Evolutionary conservation across 2,113 vertebrate species (phyloP).

Genomic region (Leiothrix lutea): DNA sequence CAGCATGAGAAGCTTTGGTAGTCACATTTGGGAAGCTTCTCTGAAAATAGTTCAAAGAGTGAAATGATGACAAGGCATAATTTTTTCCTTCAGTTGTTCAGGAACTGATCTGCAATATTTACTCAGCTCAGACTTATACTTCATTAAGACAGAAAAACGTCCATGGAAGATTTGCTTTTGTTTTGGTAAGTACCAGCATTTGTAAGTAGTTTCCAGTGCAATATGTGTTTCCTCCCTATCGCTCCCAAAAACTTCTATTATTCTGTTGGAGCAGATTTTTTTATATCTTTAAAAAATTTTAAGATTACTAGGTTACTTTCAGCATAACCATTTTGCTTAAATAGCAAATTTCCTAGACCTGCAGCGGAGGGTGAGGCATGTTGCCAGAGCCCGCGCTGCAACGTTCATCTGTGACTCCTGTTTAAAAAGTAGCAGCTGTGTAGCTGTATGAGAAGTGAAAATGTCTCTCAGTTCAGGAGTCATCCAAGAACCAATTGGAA

Average conservation of each 20-base stretch:
- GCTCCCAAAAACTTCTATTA: not conserved
- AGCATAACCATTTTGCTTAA: slow-evolving; percentile 6
- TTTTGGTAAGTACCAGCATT: not conserved
- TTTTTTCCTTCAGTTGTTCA: not conserved
- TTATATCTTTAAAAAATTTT: not conserved
- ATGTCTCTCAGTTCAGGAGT: slow-evolving; percentile 46
- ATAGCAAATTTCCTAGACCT: slow-evolving; percentile 16
- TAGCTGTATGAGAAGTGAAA: not conserved
- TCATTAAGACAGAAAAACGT: not conserved
- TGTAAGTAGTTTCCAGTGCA: not conserved
- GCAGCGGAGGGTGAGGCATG: not conserved
- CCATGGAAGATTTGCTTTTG: not conserved
- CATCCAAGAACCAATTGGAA: slow-evolving; percentile 23
- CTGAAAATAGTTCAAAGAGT: not conserved
- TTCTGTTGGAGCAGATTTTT: not conserved
- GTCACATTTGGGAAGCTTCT: not conserved
- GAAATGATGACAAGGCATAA: not conserved
- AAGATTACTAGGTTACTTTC: not conserved
- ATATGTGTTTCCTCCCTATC: not conserved
- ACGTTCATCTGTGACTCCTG: not conserved
- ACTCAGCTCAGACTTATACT: not conserved
- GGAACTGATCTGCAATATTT: not conserved
- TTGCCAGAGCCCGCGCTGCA: not conserved
- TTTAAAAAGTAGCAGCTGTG: slow-evolving; percentile 51
- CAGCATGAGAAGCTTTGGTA: not conserved